Evolutionary conservation across 2,797 vertebrate genomes (phyloP), one percentile per base, ranked within the genome.

Genomic region (Chaetodon trifasciatus): DNA sequence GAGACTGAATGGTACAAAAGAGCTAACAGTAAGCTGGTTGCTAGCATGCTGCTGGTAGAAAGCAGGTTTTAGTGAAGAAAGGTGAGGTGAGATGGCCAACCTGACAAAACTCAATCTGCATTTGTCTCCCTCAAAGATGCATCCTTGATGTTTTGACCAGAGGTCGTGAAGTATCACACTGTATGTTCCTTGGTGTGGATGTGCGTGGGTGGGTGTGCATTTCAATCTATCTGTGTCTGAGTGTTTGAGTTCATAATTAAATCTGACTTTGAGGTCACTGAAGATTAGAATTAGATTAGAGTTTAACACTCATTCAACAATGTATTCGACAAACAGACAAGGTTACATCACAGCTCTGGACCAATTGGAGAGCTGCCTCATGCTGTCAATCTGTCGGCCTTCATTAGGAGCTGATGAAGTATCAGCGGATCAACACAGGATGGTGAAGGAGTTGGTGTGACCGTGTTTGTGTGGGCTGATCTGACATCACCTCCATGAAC

Each of bases 211-310:
- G 70, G 65, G 70, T 63, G 78, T 50, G 60, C 61, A 17, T 49
- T 81, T 79, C 70, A 83, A 61, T 88, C 78, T 63, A 23, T 76
- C 76, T 50, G 37, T 46, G 67, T 81, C 40, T 35, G 46, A 74
- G 66, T 76, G 74, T 78, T 71, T 28, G 28, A 74, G 68, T 83
- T 80, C 52, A 73, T 87, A 85, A 88, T 91, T 84, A 88, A 86
- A 84, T 80, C 58, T 75, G 86, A 88, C 90, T 90, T 74, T 6
- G 77, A 77, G 78, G 86, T 87, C 62, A 12, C 65, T 24, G 67
- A 82, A 84, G 84, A 86, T 87, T 83, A 83, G 78, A 81, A 87
- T 89, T 85, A 84, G 81, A 89, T 90, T 89, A 82, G 76, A 86
- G 70, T 82, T 83, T 53, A 84, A 87, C 83, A 85, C 76, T 87